Evolutionary conservation across 2,888 invertebrate species (phyloP), one percentile per base, ranked within the genome.

Genomic region (Leptopilina drosophilae): DNA sequence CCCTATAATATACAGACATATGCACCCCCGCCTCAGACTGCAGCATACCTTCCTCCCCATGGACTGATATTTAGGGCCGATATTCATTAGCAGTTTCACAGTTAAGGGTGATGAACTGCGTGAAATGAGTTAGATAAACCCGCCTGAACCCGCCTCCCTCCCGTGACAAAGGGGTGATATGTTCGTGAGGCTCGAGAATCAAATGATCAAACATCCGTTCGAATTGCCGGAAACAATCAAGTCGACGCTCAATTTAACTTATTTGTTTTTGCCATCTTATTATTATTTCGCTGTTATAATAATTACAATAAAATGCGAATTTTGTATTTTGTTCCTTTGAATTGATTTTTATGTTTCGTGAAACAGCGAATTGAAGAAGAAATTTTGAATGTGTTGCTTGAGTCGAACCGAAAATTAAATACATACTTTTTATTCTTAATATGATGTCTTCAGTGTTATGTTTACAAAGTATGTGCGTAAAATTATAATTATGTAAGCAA

Each of bases 31-130:
- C 79, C 81, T 69, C 77, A 73, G 73, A 79, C 80, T 78, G 75
- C 73, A 80, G 78, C 82, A 79, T 78, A 77, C 80, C 84, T 78
- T 77, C 80, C 84, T 90, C 91, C 90, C 91, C 85, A 85, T 79
- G 90, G 91, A 88, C 90, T 88, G 90, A 91, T 90, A 90, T 91
- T 91, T 91, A 91, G 90, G 90, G 89, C 90, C 88, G 90, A 91
- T 91, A 91, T 91, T 91, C 91, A 91, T 91, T 91, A 91, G 90
- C 91, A 89, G 88, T 86, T 88, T 89, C 89, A 85, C 89, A 82
- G 83, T 67, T 82, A 64, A 82, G 83, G 84, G 87, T 87, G 86
- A 87, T 88, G 86, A 87, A 87, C 86, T 87, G 84, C 84, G 82
- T 83, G 80, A 82, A 83, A 80, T 82, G 81, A 82, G 80, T 12